Evolutionary conservation across 1,140 invertebrate genomes (phyloP).

Genomic region (Heliconius melpomene): DNA sequence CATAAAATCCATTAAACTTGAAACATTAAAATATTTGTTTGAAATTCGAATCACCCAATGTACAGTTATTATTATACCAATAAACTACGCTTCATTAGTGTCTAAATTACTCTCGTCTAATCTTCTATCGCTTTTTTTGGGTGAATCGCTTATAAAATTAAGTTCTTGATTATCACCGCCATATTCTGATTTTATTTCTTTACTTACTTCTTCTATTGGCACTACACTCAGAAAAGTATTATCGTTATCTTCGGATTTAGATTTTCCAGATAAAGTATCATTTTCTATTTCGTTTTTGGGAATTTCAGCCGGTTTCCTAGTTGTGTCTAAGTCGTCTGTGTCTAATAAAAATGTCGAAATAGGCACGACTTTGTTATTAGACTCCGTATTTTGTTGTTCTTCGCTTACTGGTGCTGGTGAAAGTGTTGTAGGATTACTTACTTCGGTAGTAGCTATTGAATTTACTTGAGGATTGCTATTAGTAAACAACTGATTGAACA

Average conservation of each 20-base stretch:
- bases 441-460: slow-evolving; percentile 22
- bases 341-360: slow-evolving; percentile 69
- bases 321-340: slow-evolving; percentile 67
- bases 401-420: slow-evolving; percentile 22
- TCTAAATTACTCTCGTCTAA: slow-evolving; percentile 63
- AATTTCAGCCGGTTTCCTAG: slow-evolving; percentile 40
- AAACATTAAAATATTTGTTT: background rate
- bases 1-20: background rate
- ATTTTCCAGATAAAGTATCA: slow-evolving; percentile 37
- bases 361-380: slow-evolving; percentile 44
- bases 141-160: slow-evolving; percentile 74
- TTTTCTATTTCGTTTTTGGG: slow-evolving; percentile 35
- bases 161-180: slow-evolving; percentile 61
- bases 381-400: slow-evolving; percentile 17
- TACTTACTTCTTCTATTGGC: background rate
- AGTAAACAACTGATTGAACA: slow-evolving; percentile 48
- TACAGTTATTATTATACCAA: slow-evolving; percentile 7
- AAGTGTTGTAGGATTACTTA: slow-evolving; percentile 10
- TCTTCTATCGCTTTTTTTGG: slow-evolving; percentile 73
- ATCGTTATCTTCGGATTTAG: slow-evolving; percentile 47
- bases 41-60: slow-evolving; percentile 37
- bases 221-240: slow-evolving; percentile 6
- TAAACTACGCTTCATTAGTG: slow-evolving; percentile 66
- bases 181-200: slow-evolving; percentile 51
- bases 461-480: slow-evolving; percentile 40